A percentile compares a stretch with the other conserved stretches of the same genome.
These are phyloP conservation scores for Scaptomyza pallida DNA, from an alignment of 1,140 invertebrate species.

Conservation along the genomic window DNA sequence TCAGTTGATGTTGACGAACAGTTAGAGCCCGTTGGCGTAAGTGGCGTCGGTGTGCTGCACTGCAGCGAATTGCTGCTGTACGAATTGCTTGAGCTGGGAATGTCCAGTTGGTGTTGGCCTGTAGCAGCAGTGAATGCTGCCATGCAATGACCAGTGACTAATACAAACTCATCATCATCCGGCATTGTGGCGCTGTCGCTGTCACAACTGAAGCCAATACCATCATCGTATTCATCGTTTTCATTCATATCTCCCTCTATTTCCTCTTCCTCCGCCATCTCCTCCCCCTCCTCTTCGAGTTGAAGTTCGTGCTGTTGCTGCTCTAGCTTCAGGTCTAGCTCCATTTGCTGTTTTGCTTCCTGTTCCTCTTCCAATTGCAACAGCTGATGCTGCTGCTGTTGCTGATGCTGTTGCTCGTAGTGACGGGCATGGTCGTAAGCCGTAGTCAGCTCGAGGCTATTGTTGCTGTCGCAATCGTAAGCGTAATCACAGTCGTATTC, in stretches of 20 bases:
- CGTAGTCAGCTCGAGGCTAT: conserved; percentile 2
- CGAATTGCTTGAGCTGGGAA: conserved; percentile 46
- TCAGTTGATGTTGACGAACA: conserved; percentile 54
- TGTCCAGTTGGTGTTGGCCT: neutral
- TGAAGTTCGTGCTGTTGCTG: neutral
- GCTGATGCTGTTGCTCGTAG: conserved; percentile 2
- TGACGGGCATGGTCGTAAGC: conserved; percentile 16
- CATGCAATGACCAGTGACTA: conserved; percentile 30
- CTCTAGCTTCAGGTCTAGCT: neutral
- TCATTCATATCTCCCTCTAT: conserved; percentile 20
- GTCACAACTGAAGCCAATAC: conserved; percentile 75
- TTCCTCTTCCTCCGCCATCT: conserved; percentile 21
- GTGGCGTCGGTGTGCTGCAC: conserved; percentile 43
- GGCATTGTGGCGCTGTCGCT: conserved; percentile 62
- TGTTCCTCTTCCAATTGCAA: neutral
- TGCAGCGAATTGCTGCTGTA: conserved; percentile 65
- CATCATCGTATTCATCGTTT: conserved; percentile 68
- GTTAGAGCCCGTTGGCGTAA: conserved; percentile 5
- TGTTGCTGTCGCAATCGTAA: conserved; percentile 29
- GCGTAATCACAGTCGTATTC: conserved; percentile 52
- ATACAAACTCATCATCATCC: conserved; percentile 54
- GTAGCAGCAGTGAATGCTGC: neutral
- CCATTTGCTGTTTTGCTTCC: neutral
- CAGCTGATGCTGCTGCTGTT: neutral
- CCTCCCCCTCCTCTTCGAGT: neutral